Evolutionary conservation across 2,797 vertebrate genomes (phyloP).

Genomic region (Spinus pinus): DNA sequence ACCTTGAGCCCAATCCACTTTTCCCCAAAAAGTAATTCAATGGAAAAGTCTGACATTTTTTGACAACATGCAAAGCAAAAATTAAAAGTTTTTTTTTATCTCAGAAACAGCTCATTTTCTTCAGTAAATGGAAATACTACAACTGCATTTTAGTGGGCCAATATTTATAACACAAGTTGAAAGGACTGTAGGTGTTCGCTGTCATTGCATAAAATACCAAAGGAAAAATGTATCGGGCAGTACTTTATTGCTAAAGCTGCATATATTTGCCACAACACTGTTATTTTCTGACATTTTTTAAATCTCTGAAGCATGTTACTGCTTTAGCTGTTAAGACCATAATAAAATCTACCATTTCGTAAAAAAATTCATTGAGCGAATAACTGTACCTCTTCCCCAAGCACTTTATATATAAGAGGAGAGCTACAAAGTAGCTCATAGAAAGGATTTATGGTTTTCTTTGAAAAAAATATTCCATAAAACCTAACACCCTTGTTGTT

Average conservation of each 20-base stretch:
- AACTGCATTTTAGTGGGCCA: background rate
- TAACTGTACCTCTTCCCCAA: background rate
- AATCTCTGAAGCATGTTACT: background rate
- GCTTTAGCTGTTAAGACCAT: background rate
- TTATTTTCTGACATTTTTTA: background rate
- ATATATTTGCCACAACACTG: background rate
- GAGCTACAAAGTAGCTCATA: background rate
- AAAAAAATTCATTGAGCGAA: background rate
- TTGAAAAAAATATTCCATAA: background rate
- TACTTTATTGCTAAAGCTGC: background rate
- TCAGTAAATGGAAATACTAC: background rate
- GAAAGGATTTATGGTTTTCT: background rate
- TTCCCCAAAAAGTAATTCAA: background rate
- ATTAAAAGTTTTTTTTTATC: fast-evolving
- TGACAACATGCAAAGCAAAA: fast-evolving
- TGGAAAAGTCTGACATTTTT: background rate
- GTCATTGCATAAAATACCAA: background rate
- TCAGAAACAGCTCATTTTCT: background rate
- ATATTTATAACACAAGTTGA: background rate
- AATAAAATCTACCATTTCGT: background rate
- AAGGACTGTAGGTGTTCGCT: background rate
- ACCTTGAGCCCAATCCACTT: background rate
- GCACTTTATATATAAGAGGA: background rate
- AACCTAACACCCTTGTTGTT: background rate
- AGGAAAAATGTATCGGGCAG: background rate